Conservation (phyloP, 2,113 vertebrate species). For the Pandion haliaetus region DNA sequence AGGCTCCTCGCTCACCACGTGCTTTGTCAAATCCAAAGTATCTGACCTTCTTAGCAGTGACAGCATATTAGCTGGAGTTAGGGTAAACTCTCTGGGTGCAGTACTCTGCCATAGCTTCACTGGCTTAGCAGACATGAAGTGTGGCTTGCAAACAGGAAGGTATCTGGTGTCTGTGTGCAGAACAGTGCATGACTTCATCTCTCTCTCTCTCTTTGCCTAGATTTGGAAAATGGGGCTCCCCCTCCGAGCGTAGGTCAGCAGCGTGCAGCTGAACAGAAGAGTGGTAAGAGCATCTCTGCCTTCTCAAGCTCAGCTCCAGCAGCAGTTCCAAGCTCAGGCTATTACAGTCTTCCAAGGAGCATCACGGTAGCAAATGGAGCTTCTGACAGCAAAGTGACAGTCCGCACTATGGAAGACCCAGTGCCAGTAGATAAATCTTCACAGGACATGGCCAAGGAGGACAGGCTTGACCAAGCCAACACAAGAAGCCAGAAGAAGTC, state of each 20-base stretch:
- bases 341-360: constrained; percentile 51
- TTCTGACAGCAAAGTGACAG: neutral
- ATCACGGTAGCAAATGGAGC: neutral
- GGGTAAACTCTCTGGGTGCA: neutral
- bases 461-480: neutral
- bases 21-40: neutral
- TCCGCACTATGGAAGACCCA: fast-evolving
- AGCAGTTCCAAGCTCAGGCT: constrained; percentile 35
- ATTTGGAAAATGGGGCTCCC: neutral
- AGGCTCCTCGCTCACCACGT: neutral
- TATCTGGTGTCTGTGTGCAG: fast-evolving
- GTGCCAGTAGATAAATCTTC: neutral
- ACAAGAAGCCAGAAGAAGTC: neutral
- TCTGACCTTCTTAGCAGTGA: fast-evolving
- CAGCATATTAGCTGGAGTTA: fast-evolving
- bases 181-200: fast-evolving
- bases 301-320: constrained; percentile 68
- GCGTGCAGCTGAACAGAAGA: neutral
- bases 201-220: constrained; percentile 60
- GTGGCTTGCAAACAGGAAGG: neutral
- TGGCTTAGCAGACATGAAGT: fast-evolving
- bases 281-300: neutral
- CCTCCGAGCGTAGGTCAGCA: neutral
- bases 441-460: neutral
- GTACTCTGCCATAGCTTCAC: neutral